These are phyloP conservation scores for Platyura marginata DNA, from an alignment of 1,140 invertebrate species.

Conservation along the genomic window DNA sequence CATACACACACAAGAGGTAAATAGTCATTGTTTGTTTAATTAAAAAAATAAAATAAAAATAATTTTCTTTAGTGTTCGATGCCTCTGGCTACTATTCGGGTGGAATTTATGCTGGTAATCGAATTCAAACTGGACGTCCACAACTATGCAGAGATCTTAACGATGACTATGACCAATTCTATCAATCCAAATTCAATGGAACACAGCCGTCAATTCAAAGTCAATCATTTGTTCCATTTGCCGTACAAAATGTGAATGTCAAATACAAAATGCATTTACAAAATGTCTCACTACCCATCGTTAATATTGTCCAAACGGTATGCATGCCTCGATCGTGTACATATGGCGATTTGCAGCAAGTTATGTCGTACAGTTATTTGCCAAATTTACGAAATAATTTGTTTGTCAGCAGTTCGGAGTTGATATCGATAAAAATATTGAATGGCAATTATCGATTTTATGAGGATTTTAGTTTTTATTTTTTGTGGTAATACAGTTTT, in stretches of 20 bases:
- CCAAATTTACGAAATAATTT: neutral
- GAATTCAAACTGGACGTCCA: neutral
- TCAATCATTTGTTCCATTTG: neutral
- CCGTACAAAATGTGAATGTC: neutral
- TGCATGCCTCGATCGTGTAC: neutral
- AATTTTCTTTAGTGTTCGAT: constrained; percentile 1
- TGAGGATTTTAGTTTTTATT: neutral
- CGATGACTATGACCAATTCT: neutral
- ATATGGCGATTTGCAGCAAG: neutral
- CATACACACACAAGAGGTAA: too few species aligned
- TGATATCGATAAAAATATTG: neutral
- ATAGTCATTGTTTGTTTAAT: too few species aligned
- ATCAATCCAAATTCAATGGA: neutral
- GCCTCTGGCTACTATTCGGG: neutral
- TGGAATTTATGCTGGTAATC: neutral
- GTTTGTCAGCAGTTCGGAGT: neutral
- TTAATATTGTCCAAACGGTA: neutral
- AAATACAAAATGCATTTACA: neutral
- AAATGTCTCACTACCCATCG: neutral
- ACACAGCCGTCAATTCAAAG: neutral
- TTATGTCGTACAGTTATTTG: neutral
- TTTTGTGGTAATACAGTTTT: neutral
- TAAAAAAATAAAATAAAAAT: too few species aligned
- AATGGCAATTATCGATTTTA: neutral
- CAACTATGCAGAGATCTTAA: neutral